Percentiles rank a stretch among this genome's conserved stretches.
Evolutionary conservation across 2,113 vertebrate species (phyloP).

Genomic region (Calypte anna): DNA sequence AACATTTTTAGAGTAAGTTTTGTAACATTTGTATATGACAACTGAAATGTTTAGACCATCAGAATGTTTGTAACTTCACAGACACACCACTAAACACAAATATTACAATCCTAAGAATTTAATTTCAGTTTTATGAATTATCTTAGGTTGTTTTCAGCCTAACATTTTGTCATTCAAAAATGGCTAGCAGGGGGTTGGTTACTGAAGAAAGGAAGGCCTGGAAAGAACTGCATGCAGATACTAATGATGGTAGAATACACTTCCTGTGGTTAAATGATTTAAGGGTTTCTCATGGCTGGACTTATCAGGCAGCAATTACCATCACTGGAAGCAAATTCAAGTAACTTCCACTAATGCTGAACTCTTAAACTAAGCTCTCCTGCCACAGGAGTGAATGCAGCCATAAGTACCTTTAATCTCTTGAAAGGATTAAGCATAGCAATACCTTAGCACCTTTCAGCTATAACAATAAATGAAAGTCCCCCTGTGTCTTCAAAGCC

Average conservation of each 20-base stretch:
- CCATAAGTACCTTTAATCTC: neutral
- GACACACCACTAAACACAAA: neutral
- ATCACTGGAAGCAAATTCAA: neutral
- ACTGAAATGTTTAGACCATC: neutral
- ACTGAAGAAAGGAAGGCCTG: neutral
- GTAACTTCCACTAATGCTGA: neutral
- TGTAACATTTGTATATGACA: neutral
- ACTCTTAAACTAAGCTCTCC: neutral
- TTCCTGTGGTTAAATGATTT: neutral
- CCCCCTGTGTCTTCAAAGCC: neutral
- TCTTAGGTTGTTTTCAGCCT: neutral
- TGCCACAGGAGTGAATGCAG: neutral
- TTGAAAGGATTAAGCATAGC: neutral
- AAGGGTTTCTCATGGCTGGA: neutral
- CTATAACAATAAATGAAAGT: neutral
- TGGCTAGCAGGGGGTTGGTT: neutral
- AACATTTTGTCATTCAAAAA: neutral
- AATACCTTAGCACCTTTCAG: neutral
- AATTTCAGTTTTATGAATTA: neutral
- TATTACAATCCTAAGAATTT: neutral
- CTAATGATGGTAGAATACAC: neutral
- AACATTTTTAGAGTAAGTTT: neutral
- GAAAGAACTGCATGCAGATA: conserved; percentile 2
- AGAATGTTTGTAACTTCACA: neutral
- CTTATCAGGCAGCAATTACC: neutral